Percentiles rank a stretch among this genome's conserved stretches.
phyloP scores from a whole-genome alignment of 1,140 invertebrate species.

The Nixonia krombeini region DNA sequence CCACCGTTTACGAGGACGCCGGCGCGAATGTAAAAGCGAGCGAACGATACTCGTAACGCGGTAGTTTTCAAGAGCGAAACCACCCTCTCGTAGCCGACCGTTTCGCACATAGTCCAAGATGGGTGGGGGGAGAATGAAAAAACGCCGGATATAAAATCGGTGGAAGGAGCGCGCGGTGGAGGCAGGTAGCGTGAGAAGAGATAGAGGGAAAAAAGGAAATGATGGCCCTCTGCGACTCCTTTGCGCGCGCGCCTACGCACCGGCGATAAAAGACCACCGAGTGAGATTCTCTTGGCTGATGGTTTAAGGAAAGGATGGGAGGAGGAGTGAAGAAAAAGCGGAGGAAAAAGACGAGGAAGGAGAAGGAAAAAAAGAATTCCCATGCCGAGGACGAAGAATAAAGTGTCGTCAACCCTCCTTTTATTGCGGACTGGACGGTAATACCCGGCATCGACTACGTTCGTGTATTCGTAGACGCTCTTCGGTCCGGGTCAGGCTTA shows the following conservation, averaged over 20 bases:
- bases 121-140: constrained; percentile 26
- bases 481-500: too few species aligned
- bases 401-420: constrained; percentile 13
- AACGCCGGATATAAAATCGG: constrained; percentile 12
- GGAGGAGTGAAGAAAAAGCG: constrained; percentile 21
- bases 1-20: constrained; percentile 2
- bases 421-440: constrained; percentile 9
- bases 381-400: constrained; percentile 9
- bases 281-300: background rate
- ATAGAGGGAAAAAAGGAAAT: constrained; percentile 1
- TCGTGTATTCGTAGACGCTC: constrained; percentile 3
- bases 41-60: constrained; percentile 38
- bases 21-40: constrained; percentile 33
- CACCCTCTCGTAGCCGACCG: background rate
- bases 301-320: constrained; percentile 7
- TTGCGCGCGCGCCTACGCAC: background rate
- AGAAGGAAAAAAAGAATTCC: constrained; percentile 15
- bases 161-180: background rate
- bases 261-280: constrained; percentile 11
- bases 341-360: too few species aligned
- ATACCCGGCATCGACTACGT: background rate
- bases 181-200: background rate
- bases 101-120: background rate
- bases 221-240: constrained; percentile 11
- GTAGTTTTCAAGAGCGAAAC: background rate